Evolutionary conservation across 2,797 vertebrate species (phyloP), one percentile per base, ranked within the genome.

Genomic region (Antennarius maculatus): DNA sequence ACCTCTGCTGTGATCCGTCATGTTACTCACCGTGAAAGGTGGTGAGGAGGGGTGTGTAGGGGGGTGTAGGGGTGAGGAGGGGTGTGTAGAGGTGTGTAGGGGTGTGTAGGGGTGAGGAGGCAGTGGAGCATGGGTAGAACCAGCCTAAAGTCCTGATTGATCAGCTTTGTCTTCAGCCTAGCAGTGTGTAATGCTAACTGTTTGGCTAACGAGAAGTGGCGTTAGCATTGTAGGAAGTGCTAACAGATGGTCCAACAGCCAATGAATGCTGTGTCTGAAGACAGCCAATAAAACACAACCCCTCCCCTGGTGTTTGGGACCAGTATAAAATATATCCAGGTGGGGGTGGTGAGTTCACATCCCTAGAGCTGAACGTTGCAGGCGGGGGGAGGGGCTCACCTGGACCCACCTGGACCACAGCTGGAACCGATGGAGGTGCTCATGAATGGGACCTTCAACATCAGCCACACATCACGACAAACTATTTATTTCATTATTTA

Each of bases 141-240:
- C 41, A 57, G 69, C 16, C 58, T 1, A 2, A 39, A 15, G 31
- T 55, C 13, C 1, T 31, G 43, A 55, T 2, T 27, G 47, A 55
- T 66, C 61, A 29, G 54, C 15, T 47, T 23, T 11, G 34, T 27
- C 31, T 47, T 6, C 27, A 56, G 16, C n/a, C 53, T 49, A 14
- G 10, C 66, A 16, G 16, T 49, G 41, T 41, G 23, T 50, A 23
- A 61, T 2, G 12, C 37, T 66, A 67, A 66, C 45, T 61, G 59
- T 11, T 6, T 59, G 54, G 45, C 56, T 74, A 77, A 81, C 61
- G 66, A 76, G 45, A 27, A 77, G 45, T 4, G 14, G 54, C 52
- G 65, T 72, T 77, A 74, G 76, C 61, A 64, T 76, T 79, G 78
- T 68, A 28, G 58, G 45, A 67, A 73, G 47, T 4, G 34, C 65